Conservation (phyloP, 2,888 invertebrate species). For the Dendrolimus pini region DNA sequence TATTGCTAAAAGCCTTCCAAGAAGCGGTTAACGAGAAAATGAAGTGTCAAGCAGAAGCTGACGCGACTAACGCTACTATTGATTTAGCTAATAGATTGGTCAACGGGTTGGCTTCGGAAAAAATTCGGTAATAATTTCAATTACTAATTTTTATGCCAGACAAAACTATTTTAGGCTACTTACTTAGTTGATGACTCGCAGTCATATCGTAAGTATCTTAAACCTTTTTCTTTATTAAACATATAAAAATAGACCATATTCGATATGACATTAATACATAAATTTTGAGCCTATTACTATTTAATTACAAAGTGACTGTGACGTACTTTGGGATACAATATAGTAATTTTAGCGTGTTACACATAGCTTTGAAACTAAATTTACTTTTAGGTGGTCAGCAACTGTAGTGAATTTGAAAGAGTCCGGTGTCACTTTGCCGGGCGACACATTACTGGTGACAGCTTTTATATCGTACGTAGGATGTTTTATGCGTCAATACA, state of each 20-base stretch:
- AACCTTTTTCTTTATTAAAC: too few species aligned
- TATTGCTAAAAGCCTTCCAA: slow-evolving; percentile 89
- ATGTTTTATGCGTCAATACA: slow-evolving; percentile 91
- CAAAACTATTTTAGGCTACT: too few species aligned
- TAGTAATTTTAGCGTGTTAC: too few species aligned
- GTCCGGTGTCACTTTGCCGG: slow-evolving; percentile 88
- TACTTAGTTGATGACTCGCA: too few species aligned
- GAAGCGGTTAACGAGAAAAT: slow-evolving; percentile 90
- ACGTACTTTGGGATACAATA: too few species aligned
- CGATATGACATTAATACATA: too few species aligned
- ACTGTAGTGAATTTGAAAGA: slow-evolving; percentile 78
- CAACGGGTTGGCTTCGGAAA: slow-evolving; percentile 94
- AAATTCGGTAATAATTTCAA: slow-evolving; percentile 61
- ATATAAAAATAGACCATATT: too few species aligned
- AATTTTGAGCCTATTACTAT: too few species aligned
- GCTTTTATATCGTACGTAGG: slow-evolving; percentile 97
- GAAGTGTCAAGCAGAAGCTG: slow-evolving; percentile 95
- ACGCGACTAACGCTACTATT: slow-evolving; percentile 91
- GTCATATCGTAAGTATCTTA: too few species aligned
- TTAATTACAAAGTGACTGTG: too few species aligned
- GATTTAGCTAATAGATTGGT: slow-evolving; percentile 94
- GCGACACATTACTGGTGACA: slow-evolving; percentile 91
- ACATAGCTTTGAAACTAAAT: too few species aligned
- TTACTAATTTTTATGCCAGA: too few species aligned
- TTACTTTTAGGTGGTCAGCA: slow-evolving; percentile 52